Evolutionary conservation across 2,113 vertebrate genomes (phyloP).

Genomic region (Petaurus breviceps): DNA sequence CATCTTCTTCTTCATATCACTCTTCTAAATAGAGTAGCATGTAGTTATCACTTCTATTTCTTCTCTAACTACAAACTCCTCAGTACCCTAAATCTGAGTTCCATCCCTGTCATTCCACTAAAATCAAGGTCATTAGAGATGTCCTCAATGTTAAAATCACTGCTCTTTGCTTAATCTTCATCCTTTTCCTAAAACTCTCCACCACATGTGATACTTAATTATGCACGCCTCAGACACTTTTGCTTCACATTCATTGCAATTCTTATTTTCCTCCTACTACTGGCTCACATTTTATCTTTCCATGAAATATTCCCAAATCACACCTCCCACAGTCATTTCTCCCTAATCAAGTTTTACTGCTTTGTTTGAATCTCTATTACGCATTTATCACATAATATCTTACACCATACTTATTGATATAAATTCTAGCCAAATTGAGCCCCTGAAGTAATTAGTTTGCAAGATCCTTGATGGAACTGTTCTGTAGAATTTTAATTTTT

Average conservation of each 20-base stretch:
- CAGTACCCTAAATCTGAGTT: not conserved
- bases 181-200: not conserved
- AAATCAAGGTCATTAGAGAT: not conserved
- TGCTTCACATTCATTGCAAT: not conserved
- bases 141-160: not conserved
- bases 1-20: not conserved
- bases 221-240: not conserved
- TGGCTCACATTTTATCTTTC: not conserved
- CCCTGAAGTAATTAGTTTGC: not conserved
- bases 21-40: not conserved
- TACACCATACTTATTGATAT: not conserved
- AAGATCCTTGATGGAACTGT: not conserved
- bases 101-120: not conserved
- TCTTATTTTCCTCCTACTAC: not conserved
- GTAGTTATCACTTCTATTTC: not conserved
- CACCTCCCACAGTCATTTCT: not conserved
- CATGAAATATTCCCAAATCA: not conserved
- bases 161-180: not conserved
- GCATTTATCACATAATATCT: not conserved
- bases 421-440: not conserved
- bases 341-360: not conserved
- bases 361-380: not conserved
- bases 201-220: not conserved
- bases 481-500: not conserved
- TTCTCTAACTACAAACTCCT: too few relatives aligned